Conservation (phyloP, 2,797 vertebrate species). For the Microcaecilia unicolor region DNA sequence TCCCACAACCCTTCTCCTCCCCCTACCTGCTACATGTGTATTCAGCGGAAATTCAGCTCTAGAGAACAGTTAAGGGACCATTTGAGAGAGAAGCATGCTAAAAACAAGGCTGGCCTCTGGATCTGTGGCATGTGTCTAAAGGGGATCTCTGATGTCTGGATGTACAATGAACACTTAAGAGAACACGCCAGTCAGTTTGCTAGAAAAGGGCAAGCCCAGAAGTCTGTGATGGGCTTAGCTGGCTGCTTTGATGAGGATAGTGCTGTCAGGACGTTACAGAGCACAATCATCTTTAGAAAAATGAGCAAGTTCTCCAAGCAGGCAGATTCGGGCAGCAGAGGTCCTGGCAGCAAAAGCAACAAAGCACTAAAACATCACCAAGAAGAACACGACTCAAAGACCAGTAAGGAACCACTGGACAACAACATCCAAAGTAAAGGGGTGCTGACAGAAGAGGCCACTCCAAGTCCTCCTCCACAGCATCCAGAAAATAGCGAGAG, state of each 20-base stretch:
- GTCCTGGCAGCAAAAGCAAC: conserved; percentile 32
- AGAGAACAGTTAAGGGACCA: conserved; percentile 88
- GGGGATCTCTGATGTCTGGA: conserved; percentile 92
- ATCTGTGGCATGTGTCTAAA: conserved; percentile 97
- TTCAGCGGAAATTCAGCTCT: conserved; percentile 92
- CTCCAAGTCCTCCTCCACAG: conserved; percentile 34
- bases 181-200: conserved; percentile 93
- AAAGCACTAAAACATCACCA: conserved; percentile 30
- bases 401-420: conserved; percentile 37
- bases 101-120: conserved; percentile 86
- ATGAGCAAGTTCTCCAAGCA: conserved; percentile 52
- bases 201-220: conserved; percentile 76
- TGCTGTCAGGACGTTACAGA: conserved; percentile 76
- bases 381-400: conserved; percentile 30
- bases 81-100: conserved; percentile 84
- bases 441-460: neutral
- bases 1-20: conserved; percentile 90
- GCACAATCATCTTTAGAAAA: conserved; percentile 71
- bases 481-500: conserved; percentile 58
- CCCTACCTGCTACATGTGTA: conserved; percentile 97
- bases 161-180: conserved; percentile 94
- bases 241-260: conserved; percentile 69
- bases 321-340: conserved; percentile 39
- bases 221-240: conserved; percentile 68
- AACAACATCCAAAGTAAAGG: conserved; percentile 16